A percentile compares a stretch with the other conserved stretches of the same genome.
Evolutionary conservation across 2,113 vertebrate genomes (phyloP).

Genomic region (Octodon degus): DNA sequence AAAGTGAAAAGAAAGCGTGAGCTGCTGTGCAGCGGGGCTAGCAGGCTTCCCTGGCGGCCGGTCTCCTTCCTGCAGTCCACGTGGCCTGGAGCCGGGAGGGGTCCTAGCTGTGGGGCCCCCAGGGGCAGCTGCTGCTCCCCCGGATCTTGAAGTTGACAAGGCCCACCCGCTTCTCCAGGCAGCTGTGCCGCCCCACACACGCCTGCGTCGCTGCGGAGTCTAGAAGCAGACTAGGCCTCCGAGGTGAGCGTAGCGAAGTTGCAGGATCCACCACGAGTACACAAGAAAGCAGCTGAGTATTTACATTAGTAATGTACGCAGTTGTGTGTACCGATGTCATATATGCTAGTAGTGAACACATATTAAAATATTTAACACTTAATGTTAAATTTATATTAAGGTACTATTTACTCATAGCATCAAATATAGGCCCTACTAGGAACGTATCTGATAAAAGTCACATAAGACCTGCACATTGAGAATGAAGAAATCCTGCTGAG

Average conservation of each 20-base stretch:
- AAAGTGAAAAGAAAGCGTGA: neutral
- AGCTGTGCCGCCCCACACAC: neutral
- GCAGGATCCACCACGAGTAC: neutral
- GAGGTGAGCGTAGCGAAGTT: neutral
- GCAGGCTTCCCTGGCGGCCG: neutral
- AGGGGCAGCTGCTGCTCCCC: neutral
- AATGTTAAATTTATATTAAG: neutral
- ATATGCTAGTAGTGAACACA: neutral
- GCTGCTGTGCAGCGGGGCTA: neutral
- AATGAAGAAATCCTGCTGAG: neutral
- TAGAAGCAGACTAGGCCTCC: neutral
- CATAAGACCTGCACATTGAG: neutral
- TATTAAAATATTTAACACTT: too few relatives aligned
- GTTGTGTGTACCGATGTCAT: neutral
- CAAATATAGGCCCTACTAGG: neutral
- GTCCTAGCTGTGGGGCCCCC: neutral
- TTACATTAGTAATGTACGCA: neutral
- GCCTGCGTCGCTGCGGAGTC: neutral
- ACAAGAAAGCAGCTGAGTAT: neutral
- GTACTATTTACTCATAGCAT: neutral
- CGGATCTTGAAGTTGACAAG: neutral
- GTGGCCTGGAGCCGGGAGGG: neutral
- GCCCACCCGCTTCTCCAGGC: neutral
- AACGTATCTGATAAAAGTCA: neutral
- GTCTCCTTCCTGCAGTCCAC: neutral